Evolutionary conservation across 2,797 vertebrate species (phyloP).

Genomic region (Sebastes matsubarae): DNA sequence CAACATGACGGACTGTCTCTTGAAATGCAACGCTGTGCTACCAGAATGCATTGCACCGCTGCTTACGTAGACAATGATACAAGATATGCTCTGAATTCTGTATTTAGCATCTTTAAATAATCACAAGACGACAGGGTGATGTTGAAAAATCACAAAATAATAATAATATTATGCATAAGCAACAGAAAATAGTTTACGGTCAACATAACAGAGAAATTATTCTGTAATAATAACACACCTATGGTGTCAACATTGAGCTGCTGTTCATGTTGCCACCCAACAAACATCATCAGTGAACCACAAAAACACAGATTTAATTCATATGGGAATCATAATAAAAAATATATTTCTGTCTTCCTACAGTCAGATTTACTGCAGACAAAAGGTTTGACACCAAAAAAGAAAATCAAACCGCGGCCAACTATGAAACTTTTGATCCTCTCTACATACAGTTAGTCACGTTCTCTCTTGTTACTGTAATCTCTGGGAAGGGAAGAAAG

Average conservation of each 20-base stretch:
- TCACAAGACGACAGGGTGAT: not conserved
- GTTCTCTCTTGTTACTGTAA: not conserved
- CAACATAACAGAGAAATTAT: not conserved
- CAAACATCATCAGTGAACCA: not conserved
- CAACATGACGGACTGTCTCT: no score
- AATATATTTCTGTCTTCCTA: not conserved
- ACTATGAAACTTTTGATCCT: not conserved
- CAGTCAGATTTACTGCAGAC: not conserved
- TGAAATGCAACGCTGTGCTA: no score
- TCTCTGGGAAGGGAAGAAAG: not conserved
- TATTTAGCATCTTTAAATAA: not conserved
- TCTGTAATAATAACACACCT: not conserved
- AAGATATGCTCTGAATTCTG: not conserved
- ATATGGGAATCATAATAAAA: not conserved
- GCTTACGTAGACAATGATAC: no score
- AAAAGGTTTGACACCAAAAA: not conserved
- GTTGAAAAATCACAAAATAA: not conserved
- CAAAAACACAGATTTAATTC: not conserved
- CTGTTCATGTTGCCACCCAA: not conserved
- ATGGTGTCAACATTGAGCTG: not conserved
- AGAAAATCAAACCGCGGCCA: not conserved
- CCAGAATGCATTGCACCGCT: no score
- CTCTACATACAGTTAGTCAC: not conserved
- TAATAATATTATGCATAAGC: not conserved
- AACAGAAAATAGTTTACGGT: not conserved